Evolutionary conservation across 2,888 invertebrate species (phyloP).

Genomic region (Epinotia ramella): DNA sequence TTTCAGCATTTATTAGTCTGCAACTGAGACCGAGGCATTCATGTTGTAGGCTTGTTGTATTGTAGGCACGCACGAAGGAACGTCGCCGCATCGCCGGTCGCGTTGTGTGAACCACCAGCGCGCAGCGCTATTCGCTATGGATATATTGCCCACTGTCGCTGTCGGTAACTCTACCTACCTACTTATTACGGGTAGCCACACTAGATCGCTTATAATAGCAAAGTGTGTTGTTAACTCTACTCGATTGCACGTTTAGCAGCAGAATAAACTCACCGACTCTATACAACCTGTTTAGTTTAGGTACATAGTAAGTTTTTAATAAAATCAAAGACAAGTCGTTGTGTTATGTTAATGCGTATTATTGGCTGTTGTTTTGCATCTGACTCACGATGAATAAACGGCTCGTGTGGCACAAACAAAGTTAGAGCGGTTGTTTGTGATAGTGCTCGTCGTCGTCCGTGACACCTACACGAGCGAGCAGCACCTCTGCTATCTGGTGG

Average conservation of each 20-base stretch:
- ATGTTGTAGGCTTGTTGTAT: conserved; percentile 11
- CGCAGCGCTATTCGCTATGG: not conserved
- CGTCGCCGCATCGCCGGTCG: conserved; percentile 13
- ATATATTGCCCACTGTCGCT: conserved; percentile 3
- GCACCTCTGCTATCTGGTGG: conserved; percentile 84
- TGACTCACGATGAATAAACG: conserved; percentile 68
- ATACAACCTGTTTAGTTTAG: conserved; percentile 19
- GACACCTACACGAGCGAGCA: conserved; percentile 81
- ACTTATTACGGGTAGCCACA: not conserved
- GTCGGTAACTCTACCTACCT: conserved; percentile 15
- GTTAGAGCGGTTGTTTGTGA: conserved; percentile 66
- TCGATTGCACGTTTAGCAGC: conserved; percentile 25
- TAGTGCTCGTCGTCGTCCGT: conserved; percentile 74
- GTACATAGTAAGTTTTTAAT: conserved; percentile 4
- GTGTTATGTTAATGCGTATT: conserved; percentile 18
- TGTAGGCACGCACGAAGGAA: conserved; percentile 21
- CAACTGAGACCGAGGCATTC: conserved; percentile 24
- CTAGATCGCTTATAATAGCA: not conserved
- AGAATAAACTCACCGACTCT: conserved; percentile 5
- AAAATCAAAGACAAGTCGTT: conserved; percentile 3
- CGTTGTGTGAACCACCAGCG: conserved; percentile 10
- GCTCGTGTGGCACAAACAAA: conserved; percentile 67
- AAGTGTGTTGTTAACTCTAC: conserved; percentile 17
- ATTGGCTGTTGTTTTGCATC: conserved; percentile 52
- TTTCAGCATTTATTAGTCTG: conserved; percentile 12